Evolutionary conservation across 2,797 vertebrate genomes (phyloP).

Genomic region (Enteromius argenteus): DNA sequence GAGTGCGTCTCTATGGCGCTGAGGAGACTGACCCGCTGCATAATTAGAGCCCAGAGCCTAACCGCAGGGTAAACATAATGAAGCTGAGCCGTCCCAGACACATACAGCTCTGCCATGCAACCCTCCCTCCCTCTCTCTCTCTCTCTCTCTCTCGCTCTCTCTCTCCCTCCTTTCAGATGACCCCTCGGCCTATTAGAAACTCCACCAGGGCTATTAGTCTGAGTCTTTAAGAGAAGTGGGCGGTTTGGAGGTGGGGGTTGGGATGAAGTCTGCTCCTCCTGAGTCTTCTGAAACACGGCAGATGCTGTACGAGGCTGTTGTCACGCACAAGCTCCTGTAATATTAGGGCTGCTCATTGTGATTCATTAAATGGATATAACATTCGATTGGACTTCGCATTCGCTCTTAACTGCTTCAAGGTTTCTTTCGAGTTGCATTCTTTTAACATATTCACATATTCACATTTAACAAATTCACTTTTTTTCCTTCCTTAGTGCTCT

Average conservation of each 20-base stretch:
- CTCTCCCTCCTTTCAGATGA: neutral
- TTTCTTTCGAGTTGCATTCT: neutral
- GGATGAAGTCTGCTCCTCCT: neutral
- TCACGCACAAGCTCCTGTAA: conserved; percentile 4
- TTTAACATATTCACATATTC: neutral
- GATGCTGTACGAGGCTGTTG: neutral
- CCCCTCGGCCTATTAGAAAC: conserved; percentile 23
- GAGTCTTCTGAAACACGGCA: neutral
- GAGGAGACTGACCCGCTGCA: conserved; percentile 59
- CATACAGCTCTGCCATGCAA: conserved; percentile 50
- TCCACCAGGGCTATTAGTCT: conserved; percentile 25
- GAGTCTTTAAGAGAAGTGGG: conserved; percentile 34
- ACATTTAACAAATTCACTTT: no score
- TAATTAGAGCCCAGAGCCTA: conserved; percentile 65
- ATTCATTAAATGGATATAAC: neutral
- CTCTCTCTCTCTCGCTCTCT: neutral
- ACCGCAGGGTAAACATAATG: conserved; percentile 67
- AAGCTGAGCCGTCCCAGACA: conserved; percentile 58
- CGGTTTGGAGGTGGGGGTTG: neutral
- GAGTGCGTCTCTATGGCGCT: conserved; percentile 62
- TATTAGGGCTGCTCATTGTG: neutral
- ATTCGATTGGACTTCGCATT: neutral
- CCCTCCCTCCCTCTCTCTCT: conserved; percentile 20
- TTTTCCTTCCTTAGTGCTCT: neutral
- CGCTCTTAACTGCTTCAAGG: neutral